Percentiles rank a stretch among this genome's conserved stretches.
phyloP scores from a whole-genome alignment of 2,113 vertebrate species.

The Egretta garzetta region DNA sequence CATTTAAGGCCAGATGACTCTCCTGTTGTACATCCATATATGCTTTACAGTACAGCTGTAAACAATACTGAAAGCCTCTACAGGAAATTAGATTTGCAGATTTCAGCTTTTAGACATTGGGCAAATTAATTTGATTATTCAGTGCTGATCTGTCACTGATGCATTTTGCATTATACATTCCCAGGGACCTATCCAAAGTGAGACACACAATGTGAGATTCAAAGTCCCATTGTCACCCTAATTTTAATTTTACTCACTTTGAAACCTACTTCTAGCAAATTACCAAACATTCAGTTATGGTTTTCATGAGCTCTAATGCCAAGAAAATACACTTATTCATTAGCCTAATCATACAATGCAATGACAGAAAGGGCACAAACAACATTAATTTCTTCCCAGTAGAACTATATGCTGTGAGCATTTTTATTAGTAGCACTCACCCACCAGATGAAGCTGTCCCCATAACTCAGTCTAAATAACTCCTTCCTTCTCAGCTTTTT shows the following conservation, averaged over 20 bases:
- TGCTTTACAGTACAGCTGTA: constrained; percentile 39
- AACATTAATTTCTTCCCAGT: neutral
- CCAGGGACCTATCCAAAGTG: neutral
- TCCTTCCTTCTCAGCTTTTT: neutral
- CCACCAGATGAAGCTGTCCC: neutral
- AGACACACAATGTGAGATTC: neutral
- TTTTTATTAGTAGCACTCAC: neutral
- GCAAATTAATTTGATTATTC: constrained; percentile 17
- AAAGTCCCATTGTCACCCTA: neutral
- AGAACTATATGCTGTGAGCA: neutral
- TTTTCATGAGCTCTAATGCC: neutral
- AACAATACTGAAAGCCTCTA: constrained; percentile 27
- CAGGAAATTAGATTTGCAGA: constrained; percentile 62
- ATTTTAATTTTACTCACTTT: neutral
- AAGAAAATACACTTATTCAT: neutral
- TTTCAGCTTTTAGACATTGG: constrained; percentile 8
- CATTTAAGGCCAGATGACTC: constrained; percentile 49
- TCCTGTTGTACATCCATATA: constrained; percentile 21
- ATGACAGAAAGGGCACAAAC: neutral
- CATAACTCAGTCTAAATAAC: neutral
- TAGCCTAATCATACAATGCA: neutral
- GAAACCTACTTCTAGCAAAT: neutral
- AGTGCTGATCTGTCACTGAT: neutral
- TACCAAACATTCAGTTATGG: neutral
- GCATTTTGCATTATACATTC: neutral